A percentile compares a stretch with the other conserved stretches of the same genome.
Conservation (phyloP, 2,888 invertebrate species). For the Meliscaeva auricollis region DNA sequence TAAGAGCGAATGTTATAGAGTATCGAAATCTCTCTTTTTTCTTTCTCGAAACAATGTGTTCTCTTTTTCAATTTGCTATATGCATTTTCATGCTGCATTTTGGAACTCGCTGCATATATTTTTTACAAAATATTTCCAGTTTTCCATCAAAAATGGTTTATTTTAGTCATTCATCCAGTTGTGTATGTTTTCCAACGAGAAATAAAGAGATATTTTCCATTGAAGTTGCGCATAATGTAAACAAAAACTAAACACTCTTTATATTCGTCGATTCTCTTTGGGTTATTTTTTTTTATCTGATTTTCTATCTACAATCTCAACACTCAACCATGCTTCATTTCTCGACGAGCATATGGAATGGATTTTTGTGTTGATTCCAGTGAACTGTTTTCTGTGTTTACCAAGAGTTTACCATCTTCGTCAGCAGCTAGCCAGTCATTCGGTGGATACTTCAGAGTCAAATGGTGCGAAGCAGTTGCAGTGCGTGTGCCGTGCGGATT, state of each 20-base stretch:
- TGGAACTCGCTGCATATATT: background rate
- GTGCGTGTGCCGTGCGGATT: slow-evolving; percentile 74
- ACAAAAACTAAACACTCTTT: slow-evolving; percentile 4
- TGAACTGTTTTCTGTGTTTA: slow-evolving; percentile 48
- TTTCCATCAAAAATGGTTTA: slow-evolving; percentile 15
- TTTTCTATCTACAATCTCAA: slow-evolving; percentile 1
- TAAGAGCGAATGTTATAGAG: background rate
- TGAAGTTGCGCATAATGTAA: slow-evolving; percentile 39
- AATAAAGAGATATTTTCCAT: slow-evolving; percentile 40
- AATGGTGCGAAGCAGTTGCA: slow-evolving; percentile 69
- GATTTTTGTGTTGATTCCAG: slow-evolving; percentile 45
- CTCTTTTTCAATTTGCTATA: background rate
- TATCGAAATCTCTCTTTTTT: background rate
- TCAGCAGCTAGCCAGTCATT: slow-evolving; percentile 58
- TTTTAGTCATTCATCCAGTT: slow-evolving; percentile 26
- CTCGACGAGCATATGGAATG: slow-evolving; percentile 46
- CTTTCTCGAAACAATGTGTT: background rate
- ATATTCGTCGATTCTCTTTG: background rate
- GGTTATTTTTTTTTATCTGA: slow-evolving; percentile 16
- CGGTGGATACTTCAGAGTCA: slow-evolving; percentile 71
- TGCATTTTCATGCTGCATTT: slow-evolving; percentile 14
- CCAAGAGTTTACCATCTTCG: slow-evolving; percentile 50
- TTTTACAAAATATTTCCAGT: background rate
- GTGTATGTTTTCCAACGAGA: background rate
- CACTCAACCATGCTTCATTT: slow-evolving; percentile 29